Evolutionary conservation across 2,113 vertebrate species (phyloP), one percentile per base, ranked within the genome.

Genomic region (Saguinus imperator): DNA sequence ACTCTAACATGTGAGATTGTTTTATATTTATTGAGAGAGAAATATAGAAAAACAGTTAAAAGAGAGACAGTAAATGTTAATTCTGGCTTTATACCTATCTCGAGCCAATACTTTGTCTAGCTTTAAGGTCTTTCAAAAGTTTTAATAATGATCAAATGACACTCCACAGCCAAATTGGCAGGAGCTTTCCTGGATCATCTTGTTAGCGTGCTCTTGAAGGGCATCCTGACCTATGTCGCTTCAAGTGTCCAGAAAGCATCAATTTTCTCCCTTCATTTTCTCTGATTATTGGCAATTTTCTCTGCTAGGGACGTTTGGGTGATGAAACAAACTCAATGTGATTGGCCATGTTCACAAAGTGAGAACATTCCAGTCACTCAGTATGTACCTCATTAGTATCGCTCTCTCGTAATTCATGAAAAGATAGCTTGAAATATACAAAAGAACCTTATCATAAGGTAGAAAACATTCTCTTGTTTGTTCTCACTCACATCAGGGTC

Each of bases 211-310:
- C 40, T 89, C 37, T 95, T 81, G 76, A 98, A 97, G 90, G 95
- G 40, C 94, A 96, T 68, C 75, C 83, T 92, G 91, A 97, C 84
- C 73, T 96, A 3, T 61, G 89, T 70, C 95, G 73, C 80, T 80
- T 57, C 93, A 95, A 91, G 95, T 96, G 97, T 87, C 81, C 97
- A 95, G 58, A 97, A 96, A 96, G 68, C 81, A 95, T 75, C 29
- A 98, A 98, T 98, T 98, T 97, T 97, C 93, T 95, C 92, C 93
- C 91, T 94, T 97, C 93, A 97, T 97, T 97, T 95, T 96, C 87
- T 95, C 95, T 97, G 95, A 97, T 97, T 98, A 97, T 97, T 92
- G 97, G 89, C 97, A 97, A 97, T 98, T 97, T 98, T 97, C 96
- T 97, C 95, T 94, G 89, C 81, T 82, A 98, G 87, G 11, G 40